A percentile compares a stretch with the other conserved stretches of the same genome.
Conservation (phyloP, 2,113 vertebrate species). For the Sorex araneus region DNA sequence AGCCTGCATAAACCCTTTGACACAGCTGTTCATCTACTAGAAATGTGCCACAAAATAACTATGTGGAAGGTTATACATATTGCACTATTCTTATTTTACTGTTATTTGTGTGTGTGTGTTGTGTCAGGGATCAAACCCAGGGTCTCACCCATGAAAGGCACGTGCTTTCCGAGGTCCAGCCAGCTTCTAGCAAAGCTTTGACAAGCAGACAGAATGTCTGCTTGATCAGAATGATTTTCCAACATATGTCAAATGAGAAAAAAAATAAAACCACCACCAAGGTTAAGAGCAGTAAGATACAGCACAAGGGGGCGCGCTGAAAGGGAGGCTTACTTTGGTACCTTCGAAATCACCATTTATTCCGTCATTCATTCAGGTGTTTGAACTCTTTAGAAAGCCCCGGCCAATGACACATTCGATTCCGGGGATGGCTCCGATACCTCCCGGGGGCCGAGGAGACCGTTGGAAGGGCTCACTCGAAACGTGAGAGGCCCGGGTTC, state of each 20-base stretch:
- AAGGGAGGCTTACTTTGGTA: background rate
- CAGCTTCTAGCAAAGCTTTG: background rate
- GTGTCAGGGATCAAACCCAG: background rate
- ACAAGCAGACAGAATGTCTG: slow-evolving; percentile 10
- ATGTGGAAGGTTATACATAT: background rate
- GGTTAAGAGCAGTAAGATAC: background rate
- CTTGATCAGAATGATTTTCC: slow-evolving; percentile 31
- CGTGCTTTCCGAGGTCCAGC: background rate
- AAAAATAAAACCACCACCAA: background rate
- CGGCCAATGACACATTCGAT: too few relatives aligned
- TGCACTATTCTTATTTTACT: background rate
- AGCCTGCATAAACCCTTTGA: background rate
- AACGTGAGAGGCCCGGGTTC: too few relatives aligned
- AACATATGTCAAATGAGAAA: slow-evolving; percentile 13
- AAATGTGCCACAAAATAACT: background rate
- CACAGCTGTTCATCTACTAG: background rate
- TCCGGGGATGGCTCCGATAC: too few relatives aligned
- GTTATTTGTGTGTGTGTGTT: background rate
- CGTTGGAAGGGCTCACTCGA: too few relatives aligned
- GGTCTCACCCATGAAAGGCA: background rate
- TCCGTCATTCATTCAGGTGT: too few relatives aligned
- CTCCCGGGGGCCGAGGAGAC: too few relatives aligned
- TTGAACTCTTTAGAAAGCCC: too few relatives aligned
- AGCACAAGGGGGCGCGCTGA: background rate
- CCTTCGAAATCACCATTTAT: slow-evolving; percentile 2